Evolutionary conservation across 37 sponge, comb jelly and placozoan species (phyloP).

Genomic region (Geodia barretti): DNA sequence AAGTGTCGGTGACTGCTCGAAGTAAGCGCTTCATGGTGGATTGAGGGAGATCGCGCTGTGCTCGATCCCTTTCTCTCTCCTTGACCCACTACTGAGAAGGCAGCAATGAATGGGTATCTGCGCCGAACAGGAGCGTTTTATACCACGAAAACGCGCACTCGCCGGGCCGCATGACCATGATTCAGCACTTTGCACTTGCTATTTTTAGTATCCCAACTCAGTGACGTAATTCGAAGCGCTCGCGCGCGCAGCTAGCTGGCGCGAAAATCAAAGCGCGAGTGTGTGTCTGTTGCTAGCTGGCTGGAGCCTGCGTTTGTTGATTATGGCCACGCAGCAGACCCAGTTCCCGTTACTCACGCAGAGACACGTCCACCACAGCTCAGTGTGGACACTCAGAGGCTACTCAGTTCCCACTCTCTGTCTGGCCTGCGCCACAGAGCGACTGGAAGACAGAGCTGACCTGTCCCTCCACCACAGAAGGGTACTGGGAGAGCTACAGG

Average conservation of each 20-base stretch:
- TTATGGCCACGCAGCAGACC: neutral
- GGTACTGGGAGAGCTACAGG: constrained; percentile 52
- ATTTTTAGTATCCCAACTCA: no score
- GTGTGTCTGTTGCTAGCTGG: no score
- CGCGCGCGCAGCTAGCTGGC: neutral
- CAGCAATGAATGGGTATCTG: neutral
- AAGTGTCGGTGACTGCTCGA: neutral
- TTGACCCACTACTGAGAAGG: neutral
- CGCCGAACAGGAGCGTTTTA: neutral
- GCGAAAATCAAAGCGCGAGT: neutral
- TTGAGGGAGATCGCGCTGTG: neutral
- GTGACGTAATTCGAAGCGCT: no score
- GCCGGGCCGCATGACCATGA: no score
- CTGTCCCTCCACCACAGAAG: constrained; percentile 31
- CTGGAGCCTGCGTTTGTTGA: no score
- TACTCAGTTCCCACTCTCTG: constrained; percentile 60
- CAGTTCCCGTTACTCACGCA: constrained; percentile 41
- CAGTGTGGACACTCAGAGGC: constrained; percentile 58
- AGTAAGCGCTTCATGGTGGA: constrained; percentile 8
- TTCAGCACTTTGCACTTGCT: no score
- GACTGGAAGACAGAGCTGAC: constrained; percentile 32
- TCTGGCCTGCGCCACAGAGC: constrained; percentile 60
- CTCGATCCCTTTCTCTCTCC: neutral
- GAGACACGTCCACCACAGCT: constrained; percentile 65
- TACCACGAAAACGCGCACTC: no score